phyloP scores from a whole-genome alignment of 1,140 invertebrate genomes.

The Campoletis sonorensis region DNA sequence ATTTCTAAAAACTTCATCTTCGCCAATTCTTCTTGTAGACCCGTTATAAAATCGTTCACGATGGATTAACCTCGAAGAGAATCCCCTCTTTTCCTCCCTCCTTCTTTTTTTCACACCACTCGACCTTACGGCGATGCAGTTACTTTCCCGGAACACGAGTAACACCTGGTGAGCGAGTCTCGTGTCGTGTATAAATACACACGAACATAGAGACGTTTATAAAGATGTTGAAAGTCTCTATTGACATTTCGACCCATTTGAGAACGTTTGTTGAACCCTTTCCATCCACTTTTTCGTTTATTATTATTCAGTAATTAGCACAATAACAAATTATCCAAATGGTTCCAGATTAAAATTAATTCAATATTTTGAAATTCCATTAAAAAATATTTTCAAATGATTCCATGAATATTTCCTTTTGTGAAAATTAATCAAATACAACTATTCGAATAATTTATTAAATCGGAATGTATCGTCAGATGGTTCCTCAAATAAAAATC shows the following conservation, averaged over 20 bases:
- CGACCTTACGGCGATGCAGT: slow-evolving; percentile 30
- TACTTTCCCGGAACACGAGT: slow-evolving; percentile 58
- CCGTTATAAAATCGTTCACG: slow-evolving; percentile 66
- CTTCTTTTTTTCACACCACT: background rate
- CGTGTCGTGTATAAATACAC: background rate
- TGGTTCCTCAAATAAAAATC: too few relatives aligned
- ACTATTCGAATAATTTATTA: too few relatives aligned
- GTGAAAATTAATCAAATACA: too few relatives aligned
- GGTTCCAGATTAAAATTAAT: too few relatives aligned
- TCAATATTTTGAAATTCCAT: too few relatives aligned
- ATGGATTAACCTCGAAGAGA: slow-evolving; percentile 69
- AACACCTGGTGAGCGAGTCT: slow-evolving; percentile 38
- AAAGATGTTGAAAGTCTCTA: too few relatives aligned
- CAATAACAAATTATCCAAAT: too few relatives aligned
- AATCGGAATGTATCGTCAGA: too few relatives aligned
- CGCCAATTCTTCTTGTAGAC: slow-evolving; percentile 13
- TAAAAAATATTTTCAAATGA: too few relatives aligned
- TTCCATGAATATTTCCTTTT: too few relatives aligned
- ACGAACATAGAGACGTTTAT: background rate
- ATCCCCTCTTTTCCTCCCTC: slow-evolving; percentile 50
- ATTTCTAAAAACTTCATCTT: background rate
- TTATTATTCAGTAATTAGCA: too few relatives aligned
- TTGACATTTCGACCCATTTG: background rate
- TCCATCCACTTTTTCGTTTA: background rate
- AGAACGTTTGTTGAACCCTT: background rate